phyloP scores from a whole-genome alignment of 2,888 invertebrate species.

The Drosophila nr. medialis region DNA sequence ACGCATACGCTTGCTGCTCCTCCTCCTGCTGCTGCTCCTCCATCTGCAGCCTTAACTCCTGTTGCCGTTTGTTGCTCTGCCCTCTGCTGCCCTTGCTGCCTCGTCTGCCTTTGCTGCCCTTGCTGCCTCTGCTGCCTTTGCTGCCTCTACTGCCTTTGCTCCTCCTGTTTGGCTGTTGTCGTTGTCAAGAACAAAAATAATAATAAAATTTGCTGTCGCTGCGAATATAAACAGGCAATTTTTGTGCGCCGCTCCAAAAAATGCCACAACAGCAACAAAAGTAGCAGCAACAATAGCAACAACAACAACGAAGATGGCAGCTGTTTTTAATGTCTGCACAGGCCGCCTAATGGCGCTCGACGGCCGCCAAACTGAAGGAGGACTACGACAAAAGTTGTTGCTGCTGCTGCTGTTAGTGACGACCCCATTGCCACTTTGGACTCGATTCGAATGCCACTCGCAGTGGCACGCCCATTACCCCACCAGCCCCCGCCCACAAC shows the following conservation, averaged over 20 bases:
- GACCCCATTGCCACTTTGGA: constrained; percentile 61
- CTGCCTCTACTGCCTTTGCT: constrained; percentile 3
- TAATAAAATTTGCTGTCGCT: constrained; percentile 81
- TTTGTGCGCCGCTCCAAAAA: constrained; percentile 60
- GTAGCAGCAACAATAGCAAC: constrained; percentile 30
- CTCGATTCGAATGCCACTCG: constrained; percentile 12
- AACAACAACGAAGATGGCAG: constrained; percentile 59
- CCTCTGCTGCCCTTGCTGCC: not conserved
- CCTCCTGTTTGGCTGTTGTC: constrained; percentile 44
- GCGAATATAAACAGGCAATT: constrained; percentile 81
- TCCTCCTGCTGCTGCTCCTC: not conserved
- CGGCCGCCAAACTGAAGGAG: constrained; percentile 45
- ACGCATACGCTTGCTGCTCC: not conserved
- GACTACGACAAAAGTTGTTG: constrained; percentile 43
- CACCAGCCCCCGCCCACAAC: constrained; percentile 1
- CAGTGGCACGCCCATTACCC: constrained; percentile 4
- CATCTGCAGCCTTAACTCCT: not conserved
- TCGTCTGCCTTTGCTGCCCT: not conserved
- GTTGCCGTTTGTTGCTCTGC: not conserved
- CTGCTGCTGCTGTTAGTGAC: constrained; percentile 43
- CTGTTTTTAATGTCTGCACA: constrained; percentile 79
- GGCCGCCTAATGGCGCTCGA: constrained; percentile 66
- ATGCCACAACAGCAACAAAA: constrained; percentile 55
- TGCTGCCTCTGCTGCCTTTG: not conserved
- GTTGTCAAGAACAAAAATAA: constrained; percentile 80